Base-by-base conservation (phyloP, 2,797 vertebrate genomes). In the Galago senegalensis region DNA sequence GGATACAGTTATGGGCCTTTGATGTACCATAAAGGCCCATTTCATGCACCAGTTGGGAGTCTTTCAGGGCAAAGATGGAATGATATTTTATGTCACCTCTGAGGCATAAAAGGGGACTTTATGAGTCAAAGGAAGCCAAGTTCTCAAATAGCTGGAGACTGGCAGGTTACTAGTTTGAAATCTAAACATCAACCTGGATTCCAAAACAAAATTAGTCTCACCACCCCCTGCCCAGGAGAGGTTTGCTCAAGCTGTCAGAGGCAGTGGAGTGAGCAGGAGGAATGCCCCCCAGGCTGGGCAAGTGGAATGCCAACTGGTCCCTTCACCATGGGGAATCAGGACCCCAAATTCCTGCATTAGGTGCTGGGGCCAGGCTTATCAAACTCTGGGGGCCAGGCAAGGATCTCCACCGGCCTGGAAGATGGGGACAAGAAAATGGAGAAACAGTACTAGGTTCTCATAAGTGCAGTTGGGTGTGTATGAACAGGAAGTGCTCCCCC, bases 1-100 rank as follows among this genome's bases (percentile, higher is more conserved):
- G 98, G 98, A 97, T 97, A 97, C 89, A 97, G 96, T 98, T 97
- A 82, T 97, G 97, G 97, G 93, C 77, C 98, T 99, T 99, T 99
- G 98, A 99, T 98, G 98, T 98, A 95, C 96, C 97, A 98, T 98
- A 98, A 98, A 98, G 97, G 95, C 96, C 95, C 90, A 89, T 98
- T 98, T 98, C 97, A 97, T 98, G 96, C 6, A 14, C 3, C 21
- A 29, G 91, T 96, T 91, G 90, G 96, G 98, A 97, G 80, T 87
- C 96, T 97, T 98, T 98, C 96, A 98, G 97, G 97, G 95, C 88
- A 97, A 96, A 98, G 97, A 76, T 96, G 97, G 96, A 98, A 97
- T 97, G 97, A 97, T 97, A 98, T 98, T 81, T 37, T 14, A 89
- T 98, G 97, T 98, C 96, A 97, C 97, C 97, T 97, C 94, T 91